Evolutionary conservation across 2,113 vertebrate species (phyloP), one percentile per base, ranked within the genome.

Genomic region (Mobula hypostoma): DNA sequence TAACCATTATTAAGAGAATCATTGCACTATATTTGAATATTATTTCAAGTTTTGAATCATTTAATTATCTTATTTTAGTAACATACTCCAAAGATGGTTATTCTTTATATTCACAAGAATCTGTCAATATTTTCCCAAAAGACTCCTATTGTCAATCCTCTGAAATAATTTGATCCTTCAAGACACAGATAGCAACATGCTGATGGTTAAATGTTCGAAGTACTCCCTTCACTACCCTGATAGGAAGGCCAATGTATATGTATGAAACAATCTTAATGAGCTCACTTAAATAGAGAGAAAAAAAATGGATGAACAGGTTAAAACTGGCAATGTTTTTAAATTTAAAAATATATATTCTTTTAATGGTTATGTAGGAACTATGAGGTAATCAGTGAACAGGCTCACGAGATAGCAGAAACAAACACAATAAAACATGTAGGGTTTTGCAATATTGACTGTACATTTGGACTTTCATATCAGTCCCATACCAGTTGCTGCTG

Each of bases 381-480:
- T 56, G 9, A 27, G 68, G 70, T 93, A 93, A 93, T 93, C 91
- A 56, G 72, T 93, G 70, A 74, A 76, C 91, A 93, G 70, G 19
- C 36, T 66, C 68, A 93, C 24, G 91, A 93, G 91, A 93, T 93
- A 27, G 70, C 40, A 93, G 68, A 93, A 74, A 93, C 91, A 93
- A 93, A 76, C 21, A 93, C 91, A 93, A 93, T 93, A 76, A 93
- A 93, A 74, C 91, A 76, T 74, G 72, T 93, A 93, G 68, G 56
- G 70, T 93, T 93, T 93, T 93, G 91, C 91, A 93, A 93, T 93
- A 70, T 93, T 93, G 91, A 74, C 91, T 93, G 91, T 74, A 93
- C 91, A 93, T 93, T 93, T 93, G 91, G 70, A 93, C 91, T 56
- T 93, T 76, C 36, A 21, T 93, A 93, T 93, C 91, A 74, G 32